Evolutionary conservation across 2,113 vertebrate species (phyloP).

Genomic region (Eudyptes chrysolophus): DNA sequence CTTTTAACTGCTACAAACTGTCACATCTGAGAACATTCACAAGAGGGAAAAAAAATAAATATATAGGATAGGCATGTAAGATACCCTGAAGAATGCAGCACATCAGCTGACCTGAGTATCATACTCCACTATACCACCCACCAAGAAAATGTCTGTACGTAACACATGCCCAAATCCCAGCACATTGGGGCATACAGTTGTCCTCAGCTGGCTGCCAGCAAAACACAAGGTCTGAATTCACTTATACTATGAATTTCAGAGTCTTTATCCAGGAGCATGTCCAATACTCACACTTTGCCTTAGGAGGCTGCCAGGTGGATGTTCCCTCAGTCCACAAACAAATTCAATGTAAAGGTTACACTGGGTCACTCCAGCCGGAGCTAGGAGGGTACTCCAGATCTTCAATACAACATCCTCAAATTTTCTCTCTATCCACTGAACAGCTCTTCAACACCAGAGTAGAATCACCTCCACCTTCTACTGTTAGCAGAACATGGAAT

Average conservation of each 20-base stretch:
- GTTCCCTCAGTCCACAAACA: background rate
- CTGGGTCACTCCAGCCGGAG: background rate
- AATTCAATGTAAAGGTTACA: background rate
- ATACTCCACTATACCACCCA: background rate
- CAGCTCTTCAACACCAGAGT: background rate
- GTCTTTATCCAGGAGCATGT: background rate
- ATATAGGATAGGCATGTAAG: background rate
- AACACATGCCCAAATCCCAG: background rate
- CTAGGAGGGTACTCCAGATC: background rate
- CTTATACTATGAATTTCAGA: background rate
- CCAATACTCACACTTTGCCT: background rate
- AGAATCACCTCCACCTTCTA: background rate
- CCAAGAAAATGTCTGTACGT: background rate
- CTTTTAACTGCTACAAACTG: background rate
- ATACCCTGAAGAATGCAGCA: background rate
- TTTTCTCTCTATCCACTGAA: background rate
- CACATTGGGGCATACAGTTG: background rate
- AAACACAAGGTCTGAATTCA: slow-evolving; percentile 2
- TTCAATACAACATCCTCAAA: background rate
- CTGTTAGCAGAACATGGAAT: background rate
- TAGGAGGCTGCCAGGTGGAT: background rate
- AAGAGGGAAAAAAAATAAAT: background rate
- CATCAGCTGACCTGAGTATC: background rate
- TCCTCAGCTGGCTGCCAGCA: background rate
- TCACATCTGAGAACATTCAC: background rate